Percentiles rank a stretch among this genome's conserved stretches.
phyloP scores from a whole-genome alignment of 2,797 vertebrate genomes.

The Galagoides demidoff region DNA sequence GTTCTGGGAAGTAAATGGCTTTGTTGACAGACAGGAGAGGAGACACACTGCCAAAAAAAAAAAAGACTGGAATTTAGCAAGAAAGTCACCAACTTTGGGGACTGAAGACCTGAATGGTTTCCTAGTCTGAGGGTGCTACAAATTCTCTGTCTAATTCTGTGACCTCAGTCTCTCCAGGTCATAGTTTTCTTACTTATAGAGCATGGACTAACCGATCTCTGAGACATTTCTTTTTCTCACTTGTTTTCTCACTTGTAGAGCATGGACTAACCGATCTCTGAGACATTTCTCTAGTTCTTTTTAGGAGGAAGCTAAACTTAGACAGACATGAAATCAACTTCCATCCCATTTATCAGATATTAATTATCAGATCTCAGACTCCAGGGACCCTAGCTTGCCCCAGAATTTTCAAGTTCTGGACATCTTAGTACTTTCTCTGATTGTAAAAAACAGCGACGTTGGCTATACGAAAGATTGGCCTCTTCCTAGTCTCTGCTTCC shows the following conservation, averaged over 20 bases:
- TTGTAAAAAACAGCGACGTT: neutral
- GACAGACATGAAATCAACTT: slow-evolving; percentile 1
- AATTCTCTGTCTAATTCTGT: neutral
- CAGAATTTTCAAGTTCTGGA: neutral
- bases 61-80: neutral
- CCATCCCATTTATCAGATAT: neutral
- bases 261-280: neutral
- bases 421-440: slow-evolving; percentile 6
- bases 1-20: neutral
- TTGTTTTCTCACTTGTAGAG: slow-evolving; percentile 44
- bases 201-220: neutral
- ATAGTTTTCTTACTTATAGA: slow-evolving; percentile 40
- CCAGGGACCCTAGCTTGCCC: neutral
- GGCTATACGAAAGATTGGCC: neutral
- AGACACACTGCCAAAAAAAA: neutral
- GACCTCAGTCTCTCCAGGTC: neutral
- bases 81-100: neutral
- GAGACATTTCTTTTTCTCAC: no score
- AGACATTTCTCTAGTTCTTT: neutral
- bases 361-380: neutral
- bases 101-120: neutral
- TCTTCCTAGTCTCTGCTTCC: neutral
- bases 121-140: neutral
- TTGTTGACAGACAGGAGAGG: neutral
- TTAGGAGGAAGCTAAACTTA: neutral